Base-by-base conservation (phyloP, 2,797 vertebrate genomes). In the Eospalax fontanierii region DNA sequence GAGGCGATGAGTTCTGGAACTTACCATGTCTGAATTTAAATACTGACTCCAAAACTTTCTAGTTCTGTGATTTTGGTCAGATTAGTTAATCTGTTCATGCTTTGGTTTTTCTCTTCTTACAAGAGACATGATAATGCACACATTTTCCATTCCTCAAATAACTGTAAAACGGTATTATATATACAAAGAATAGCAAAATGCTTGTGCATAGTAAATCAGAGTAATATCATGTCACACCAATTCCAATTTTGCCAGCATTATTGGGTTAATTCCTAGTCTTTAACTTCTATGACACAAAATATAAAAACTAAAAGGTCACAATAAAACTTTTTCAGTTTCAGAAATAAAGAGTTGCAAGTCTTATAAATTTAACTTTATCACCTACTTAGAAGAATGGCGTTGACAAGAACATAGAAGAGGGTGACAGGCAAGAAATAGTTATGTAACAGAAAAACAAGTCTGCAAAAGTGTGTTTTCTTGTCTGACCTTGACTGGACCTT, bases 401-500 rank as follows among this genome's bases (percentile, higher is more conserved):
- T 96, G 87, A 35, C 90, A 93, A 90, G 54, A 78, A 33, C 33
- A 38, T 4, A 2, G 76, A 87, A 63, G 65, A 89, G 66, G 88
- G 35, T 95, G 94, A 38, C 40, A 82, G 65, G 19, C 79, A 89
- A 94, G 65, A 87, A 19, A 28, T 30, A 91, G 50, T 93, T 35
- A 96, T 1, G 73, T 97, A 97, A 97, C 14, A 90, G 68, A 74
- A 96, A 97, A 94, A 71, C 43, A 83, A n/a, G 57, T 57, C 43
- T 22, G 26, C 6, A 71, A 63, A 86, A 6, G 4, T 16, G 38
- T 1, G 24, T 33, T 79, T 96, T 59, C 54, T 26, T 43, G 11
- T 82, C 33, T 94, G 84, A 93, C 59, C 73, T 93, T 94, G 78
- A 7, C 2, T 40, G 35, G 57, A 38, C 6, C 6, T 46, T 78